Base-by-base conservation (phyloP, 2,888 invertebrate genomes). In the Fabriciana adippe region DNA sequence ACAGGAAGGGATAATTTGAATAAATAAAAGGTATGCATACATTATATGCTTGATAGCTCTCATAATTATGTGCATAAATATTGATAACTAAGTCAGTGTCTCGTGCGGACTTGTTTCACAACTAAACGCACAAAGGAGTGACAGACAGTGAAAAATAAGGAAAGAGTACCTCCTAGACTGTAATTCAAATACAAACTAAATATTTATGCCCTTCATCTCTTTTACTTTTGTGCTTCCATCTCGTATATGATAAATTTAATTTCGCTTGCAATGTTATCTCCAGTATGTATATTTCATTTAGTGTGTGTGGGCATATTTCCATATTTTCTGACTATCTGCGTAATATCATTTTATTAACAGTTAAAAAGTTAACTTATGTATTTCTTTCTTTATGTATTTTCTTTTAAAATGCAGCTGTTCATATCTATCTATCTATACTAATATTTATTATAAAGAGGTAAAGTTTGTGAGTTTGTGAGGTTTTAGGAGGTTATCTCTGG, bases 61-160 rank as follows among this genome's bases (percentile, higher is more conserved):
- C 74, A 75, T 74, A 75, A 77, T 73, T 77, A 77, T 77, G 76
- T 75, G 73, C 76, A 77, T 76, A 77, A 75, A 76, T 74, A 73
- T 73, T 69, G 72, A 74, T 74, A 74, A 73, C 75, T 73, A 76
- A 75, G 75, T 74, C 72, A 73, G 70, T 70, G 74, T 73, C 75
- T 70, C 67, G 72, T 75, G 72, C 74, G 73, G 74, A 79, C 77
- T 76, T 75, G 74, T 74, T 76, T 72, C 61, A 72, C 75, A 76
- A 75, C 76, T 78, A 76, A 78, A 78, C 74, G 70, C 76, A 75
- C 74, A 77, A 76, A 73, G 73, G 78, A 80, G 71, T 78, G 81
- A 81, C 77, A 80, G 87, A 87, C 86, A 79, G 85, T 86, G 84
- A 86, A 85, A 87, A 86, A 88, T 85, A 84, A 81, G 81, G 78